These are phyloP conservation scores for Catharus minimus DNA, from an alignment of 2,113 vertebrate species.

Conservation along the genomic window DNA sequence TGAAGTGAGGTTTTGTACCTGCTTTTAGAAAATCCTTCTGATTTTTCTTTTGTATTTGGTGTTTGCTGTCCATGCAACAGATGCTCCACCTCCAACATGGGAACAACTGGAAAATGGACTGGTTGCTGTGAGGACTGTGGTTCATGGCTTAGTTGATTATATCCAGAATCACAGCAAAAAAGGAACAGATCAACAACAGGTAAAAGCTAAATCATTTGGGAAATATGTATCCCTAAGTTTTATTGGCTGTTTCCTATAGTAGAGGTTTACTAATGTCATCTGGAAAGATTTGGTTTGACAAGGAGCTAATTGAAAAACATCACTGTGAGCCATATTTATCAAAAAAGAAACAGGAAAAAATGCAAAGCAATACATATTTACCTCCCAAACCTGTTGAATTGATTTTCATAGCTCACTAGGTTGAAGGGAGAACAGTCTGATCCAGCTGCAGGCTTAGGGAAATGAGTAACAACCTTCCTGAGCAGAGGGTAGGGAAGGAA, in stretches of 20 bases:
- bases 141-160: constrained; percentile 96
- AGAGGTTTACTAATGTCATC: background rate
- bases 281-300: background rate
- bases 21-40: background rate
- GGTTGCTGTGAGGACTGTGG: constrained; percentile 96
- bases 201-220: constrained; percentile 37
- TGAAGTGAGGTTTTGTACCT: background rate
- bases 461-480: background rate
- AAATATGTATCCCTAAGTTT: background rate
- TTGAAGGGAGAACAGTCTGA: background rate
- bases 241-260: background rate
- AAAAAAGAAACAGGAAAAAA: background rate
- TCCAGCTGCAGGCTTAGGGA: background rate
- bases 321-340: background rate
- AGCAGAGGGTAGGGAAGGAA: background rate
- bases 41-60: background rate
- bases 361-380: accelerated
- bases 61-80: constrained; percentile 62
- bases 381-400: background rate
- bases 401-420: background rate
- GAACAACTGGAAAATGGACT: constrained; percentile 97
- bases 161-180: constrained; percentile 99
- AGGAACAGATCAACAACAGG: constrained; percentile 96
- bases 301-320: background rate
- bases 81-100: constrained; percentile 95